Evolutionary conservation across 1,140 invertebrate species (phyloP), one percentile per base, ranked within the genome.

Genomic region (Ips typographus): DNA sequence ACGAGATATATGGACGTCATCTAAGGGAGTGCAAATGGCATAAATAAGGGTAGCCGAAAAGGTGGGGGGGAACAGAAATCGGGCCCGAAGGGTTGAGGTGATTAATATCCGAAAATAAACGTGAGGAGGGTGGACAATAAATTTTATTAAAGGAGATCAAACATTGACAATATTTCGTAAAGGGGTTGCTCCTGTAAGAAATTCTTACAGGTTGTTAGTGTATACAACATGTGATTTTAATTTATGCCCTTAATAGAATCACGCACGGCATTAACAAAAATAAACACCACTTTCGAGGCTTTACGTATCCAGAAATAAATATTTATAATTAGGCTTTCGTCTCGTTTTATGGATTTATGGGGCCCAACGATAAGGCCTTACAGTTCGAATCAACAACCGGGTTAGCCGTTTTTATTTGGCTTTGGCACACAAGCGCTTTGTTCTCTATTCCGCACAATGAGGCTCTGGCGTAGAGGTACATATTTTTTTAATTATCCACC

Each of bases 101-200:
- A 70, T 70, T 70, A 70, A 70, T 70, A 70, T 56, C 68, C 68
- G 52, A 70, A 70, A 70, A 70, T 70, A 70, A 69, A 70, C 68
- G 68, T 70, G 68, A 70, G 68, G 41, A 64, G 68, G 68, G 56
- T 70, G 68, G 68, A 70, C 68, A 70, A 70, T 70, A 63, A 64
- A 64, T 70, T 64, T 55, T 49, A 70, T 70, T 70, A 64, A 40
- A 62, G 59, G 62, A 62, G 66, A 62, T 61, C 58, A 62, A 68
- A 61, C 51, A 68, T 68, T 68, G 65, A 68, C 57, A 57, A 3
- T 49, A 49, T 22, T 22, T 22, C 22, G 22, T 22, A 22, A 22
- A 22, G 22, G 22, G 22, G 22, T 22, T 22, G 22, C 22, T 22
- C 22, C 22, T 22, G 22, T 22, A 22, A 22, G 22, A 22, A 22